A percentile compares a stretch with the other conserved stretches of the same genome.
Evolutionary conservation across 2,797 vertebrate species (phyloP).

Genomic region (Coccyzus lansbergi): DNA sequence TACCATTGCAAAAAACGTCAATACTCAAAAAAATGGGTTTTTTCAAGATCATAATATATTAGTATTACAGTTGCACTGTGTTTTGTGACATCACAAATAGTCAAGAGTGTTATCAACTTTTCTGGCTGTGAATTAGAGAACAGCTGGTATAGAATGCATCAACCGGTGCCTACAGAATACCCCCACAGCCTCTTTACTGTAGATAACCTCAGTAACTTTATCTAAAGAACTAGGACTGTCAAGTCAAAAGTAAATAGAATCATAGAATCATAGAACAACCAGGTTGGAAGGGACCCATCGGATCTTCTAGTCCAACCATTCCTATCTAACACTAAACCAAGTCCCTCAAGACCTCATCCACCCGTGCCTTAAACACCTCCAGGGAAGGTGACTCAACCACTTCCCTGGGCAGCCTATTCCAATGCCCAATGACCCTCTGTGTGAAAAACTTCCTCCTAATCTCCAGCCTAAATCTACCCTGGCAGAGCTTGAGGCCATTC

Average conservation of each 20-base stretch:
- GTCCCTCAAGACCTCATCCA: no score
- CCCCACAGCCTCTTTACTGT: neutral
- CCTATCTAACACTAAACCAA: no score
- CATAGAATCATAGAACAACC: no score
- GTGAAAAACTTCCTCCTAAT: no score
- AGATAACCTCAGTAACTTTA: neutral
- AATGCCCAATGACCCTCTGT: no score
- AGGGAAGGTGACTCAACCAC: no score
- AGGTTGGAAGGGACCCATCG: no score
- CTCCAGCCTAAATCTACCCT: no score
- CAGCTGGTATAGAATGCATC: neutral
- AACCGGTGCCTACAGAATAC: accelerated
- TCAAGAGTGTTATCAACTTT: neutral
- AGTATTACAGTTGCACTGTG: neutral
- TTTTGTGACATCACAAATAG: neutral
- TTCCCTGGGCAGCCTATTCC: no score
- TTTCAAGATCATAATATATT: neutral
- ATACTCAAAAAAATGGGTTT: neutral
- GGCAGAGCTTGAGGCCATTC: no score
- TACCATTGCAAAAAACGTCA: neutral
- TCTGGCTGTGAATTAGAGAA: neutral
- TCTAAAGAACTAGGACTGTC: neutral
- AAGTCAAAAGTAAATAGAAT: neutral
- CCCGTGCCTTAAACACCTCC: no score
- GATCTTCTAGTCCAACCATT: no score